Evolutionary conservation across 1,140 invertebrate genomes (phyloP), one percentile per base, ranked within the genome.

Genomic region (Drosophila seguyi): DNA sequence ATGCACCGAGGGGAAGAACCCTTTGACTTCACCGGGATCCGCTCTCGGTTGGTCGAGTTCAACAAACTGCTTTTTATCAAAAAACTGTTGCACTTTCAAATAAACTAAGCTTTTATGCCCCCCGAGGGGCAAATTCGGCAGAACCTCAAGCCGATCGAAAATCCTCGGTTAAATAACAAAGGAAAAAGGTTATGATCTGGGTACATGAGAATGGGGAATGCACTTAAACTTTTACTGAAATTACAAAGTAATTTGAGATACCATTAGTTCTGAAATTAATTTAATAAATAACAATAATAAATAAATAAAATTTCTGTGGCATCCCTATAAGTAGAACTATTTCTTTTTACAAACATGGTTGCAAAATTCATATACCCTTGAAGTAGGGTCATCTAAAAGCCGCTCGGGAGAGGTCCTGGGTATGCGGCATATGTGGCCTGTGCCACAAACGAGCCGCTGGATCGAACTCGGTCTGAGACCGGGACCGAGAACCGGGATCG

Each of bases 71-170:
- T 87, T 79, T 53, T 77, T 41, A 71, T 71, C 68, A 71, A 86
- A 67, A 66, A 80, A 68, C 75, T 87, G 53, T 75, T 79, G 71
- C 68, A 81, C 88, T 85, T 90, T 79, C 81, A 90, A 90, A 81
- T 76, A 90, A 90, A 90, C 69, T 90, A 85, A 90, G 77, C 81
- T 79, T 76, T 79, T 81, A 61, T 69, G 78, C 78, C 74, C 78
- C 74, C 25, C 42, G 14, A 73, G 41, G 81, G 80, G 60, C 48
- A 18, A 57, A 77, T 55, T 25, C 34, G 44, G 25, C 22, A 55
- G 57, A 67, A 63, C 74, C 68, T 50, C 57, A 74, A 66, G 57
- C 44, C 29, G 41, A 59, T 34, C 31, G 22, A 68, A 63, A 73
- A 76, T 74, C 62, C 38, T 76, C 3, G 62, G 52, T 38, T 27